A percentile compares a stretch with the other conserved stretches of the same genome.
phyloP scores from a whole-genome alignment of 1,140 invertebrate species.

The Pseudobourletiella spinata region DNA sequence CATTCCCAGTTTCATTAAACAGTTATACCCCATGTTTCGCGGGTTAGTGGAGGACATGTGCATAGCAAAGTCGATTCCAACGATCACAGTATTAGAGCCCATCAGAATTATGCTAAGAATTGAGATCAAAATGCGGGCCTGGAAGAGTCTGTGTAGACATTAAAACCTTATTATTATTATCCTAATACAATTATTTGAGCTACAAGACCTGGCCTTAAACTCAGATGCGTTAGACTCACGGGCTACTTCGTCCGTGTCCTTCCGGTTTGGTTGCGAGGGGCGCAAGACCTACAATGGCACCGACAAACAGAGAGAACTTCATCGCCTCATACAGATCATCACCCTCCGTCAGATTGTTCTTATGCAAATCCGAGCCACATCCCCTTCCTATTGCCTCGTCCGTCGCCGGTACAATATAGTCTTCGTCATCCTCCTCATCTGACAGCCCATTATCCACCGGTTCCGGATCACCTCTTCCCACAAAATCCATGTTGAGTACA shows the following conservation, averaged over 20 bases:
- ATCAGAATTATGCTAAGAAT: conserved; percentile 15
- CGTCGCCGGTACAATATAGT: background rate
- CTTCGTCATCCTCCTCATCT: background rate
- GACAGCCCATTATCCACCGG: background rate
- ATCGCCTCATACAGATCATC: conserved; percentile 21
- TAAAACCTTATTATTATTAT: conserved; percentile 3
- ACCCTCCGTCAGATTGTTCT: background rate
- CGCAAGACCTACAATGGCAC: conserved; percentile 14
- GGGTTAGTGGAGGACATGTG: background rate
- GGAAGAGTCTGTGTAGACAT: conserved; percentile 19
- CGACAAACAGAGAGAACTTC: conserved; percentile 14
- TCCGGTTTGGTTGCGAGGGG: too few relatives aligned
- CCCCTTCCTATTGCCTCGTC: background rate
- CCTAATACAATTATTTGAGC: conserved; percentile 1
- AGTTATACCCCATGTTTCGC: conserved; percentile 19
- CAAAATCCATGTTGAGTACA: too few relatives aligned
- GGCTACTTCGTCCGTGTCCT: too few relatives aligned
- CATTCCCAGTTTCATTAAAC: background rate
- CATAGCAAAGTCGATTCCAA: conserved; percentile 11
- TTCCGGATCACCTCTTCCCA: background rate
- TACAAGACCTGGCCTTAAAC: too few relatives aligned
- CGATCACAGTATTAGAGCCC: conserved; percentile 14
- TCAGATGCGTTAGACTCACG: too few relatives aligned
- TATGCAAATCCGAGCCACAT: background rate
- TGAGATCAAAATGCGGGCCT: conserved; percentile 15